A percentile compares a stretch with the other conserved stretches of the same genome.
Conservation (phyloP, 64 coral and sea anemone species). For the Stichodactyla helianthus region DNA sequence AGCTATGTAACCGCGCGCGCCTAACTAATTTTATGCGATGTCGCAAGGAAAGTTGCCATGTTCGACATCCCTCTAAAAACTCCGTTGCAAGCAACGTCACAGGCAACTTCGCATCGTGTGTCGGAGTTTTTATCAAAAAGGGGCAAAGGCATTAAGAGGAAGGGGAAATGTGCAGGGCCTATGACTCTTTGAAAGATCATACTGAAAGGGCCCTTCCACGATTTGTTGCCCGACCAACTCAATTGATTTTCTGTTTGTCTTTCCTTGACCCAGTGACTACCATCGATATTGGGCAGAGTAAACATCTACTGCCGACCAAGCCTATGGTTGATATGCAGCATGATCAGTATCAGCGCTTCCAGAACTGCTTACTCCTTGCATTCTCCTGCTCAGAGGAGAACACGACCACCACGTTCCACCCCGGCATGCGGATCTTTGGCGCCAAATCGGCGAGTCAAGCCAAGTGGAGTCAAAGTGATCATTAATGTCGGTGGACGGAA, state of each 20-base stretch:
- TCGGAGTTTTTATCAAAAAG: too few species aligned
- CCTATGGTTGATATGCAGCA: conserved; percentile 16
- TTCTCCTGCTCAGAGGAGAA: background rate
- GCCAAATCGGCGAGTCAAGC: background rate
- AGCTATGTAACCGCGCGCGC: too few species aligned
- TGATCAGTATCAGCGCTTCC: conserved; percentile 16
- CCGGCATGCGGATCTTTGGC: background rate
- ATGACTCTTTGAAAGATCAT: too few species aligned
- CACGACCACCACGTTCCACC: background rate
- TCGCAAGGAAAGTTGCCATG: too few species aligned
- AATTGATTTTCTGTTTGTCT: background rate
- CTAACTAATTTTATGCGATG: too few species aligned
- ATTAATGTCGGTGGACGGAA: conserved; percentile 79
- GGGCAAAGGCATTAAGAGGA: too few species aligned
- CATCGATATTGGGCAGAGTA: background rate
- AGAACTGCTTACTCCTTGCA: background rate
- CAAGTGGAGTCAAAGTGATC: conserved; percentile 49
- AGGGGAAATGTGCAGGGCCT: too few species aligned
- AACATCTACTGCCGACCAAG: background rate
- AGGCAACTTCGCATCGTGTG: too few species aligned
- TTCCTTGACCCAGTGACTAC: background rate
- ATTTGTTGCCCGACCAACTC: background rate
- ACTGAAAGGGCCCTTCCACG: background rate
- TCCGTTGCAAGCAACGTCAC: too few species aligned
- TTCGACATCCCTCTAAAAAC: too few species aligned